Conservation (phyloP, 2,797 vertebrate genomes). For the Antennarius maculatus region DNA sequence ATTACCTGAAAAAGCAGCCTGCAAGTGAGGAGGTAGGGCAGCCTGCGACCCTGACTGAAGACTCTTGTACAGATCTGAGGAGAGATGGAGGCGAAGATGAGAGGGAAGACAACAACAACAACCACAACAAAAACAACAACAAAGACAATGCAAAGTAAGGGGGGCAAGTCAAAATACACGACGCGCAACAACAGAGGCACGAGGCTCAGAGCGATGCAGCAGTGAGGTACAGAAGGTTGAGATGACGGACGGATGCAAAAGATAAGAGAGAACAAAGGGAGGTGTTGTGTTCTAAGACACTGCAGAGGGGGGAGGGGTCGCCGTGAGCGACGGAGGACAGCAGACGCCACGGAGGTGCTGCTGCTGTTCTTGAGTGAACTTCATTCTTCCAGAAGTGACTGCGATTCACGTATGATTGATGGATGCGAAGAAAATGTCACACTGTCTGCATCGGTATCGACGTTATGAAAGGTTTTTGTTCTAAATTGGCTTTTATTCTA, state of each 20-base stretch:
- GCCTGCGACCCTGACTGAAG: constrained; percentile 96
- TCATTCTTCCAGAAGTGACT: not conserved
- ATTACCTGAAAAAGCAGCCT: constrained; percentile 97
- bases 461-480: no score
- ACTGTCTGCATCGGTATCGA: not conserved
- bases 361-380: constrained; percentile 6
- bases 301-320: constrained; percentile 9
- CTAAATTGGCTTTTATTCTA: no score
- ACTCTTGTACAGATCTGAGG: constrained; percentile 97
- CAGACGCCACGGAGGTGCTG: constrained; percentile 5
- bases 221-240: constrained; percentile 28
- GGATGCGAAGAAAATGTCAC: not conserved
- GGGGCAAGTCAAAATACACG: constrained; percentile 7
- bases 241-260: constrained; percentile 26
- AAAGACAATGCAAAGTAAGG: not conserved
- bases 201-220: constrained; percentile 26
- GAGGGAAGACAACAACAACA: constrained; percentile 35
- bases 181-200: constrained; percentile 21
- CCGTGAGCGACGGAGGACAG: constrained; percentile 19
- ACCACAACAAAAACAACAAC: constrained; percentile 15
- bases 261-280: constrained; percentile 28
- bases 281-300: not conserved
- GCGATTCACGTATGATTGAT: not conserved
- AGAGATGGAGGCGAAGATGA: constrained; percentile 62
- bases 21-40: constrained; percentile 95